Conservation (phyloP, 35 echinoderm and acorn worm species). For the Apostichopus californicus region DNA sequence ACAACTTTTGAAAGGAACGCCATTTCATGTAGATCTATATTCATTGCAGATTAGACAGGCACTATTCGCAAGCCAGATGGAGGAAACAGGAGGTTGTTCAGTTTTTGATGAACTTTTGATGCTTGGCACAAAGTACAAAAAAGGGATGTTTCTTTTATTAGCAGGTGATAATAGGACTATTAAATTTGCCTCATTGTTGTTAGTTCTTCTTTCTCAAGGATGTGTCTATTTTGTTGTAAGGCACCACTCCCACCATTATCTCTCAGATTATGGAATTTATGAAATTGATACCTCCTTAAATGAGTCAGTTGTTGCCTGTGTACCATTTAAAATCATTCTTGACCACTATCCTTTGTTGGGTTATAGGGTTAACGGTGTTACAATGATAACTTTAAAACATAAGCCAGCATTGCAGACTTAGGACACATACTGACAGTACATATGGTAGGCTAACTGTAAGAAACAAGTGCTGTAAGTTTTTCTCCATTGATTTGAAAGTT, state of each 20-base stretch:
- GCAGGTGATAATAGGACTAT: background rate
- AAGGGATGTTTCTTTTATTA: conserved; percentile 16
- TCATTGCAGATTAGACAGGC: background rate
- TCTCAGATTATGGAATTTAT: no score
- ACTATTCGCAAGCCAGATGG: background rate
- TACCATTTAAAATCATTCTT: background rate
- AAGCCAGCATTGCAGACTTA: conserved; percentile 7
- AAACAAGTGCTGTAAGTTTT: background rate
- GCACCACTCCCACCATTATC: no score
- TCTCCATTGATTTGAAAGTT: background rate
- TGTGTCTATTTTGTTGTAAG: background rate
- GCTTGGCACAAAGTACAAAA: background rate
- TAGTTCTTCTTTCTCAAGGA: background rate
- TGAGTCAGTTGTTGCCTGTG: background rate
- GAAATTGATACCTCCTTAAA: background rate
- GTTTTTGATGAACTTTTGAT: background rate
- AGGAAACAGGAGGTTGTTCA: background rate
- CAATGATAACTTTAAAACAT: background rate
- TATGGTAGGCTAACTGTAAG: background rate
- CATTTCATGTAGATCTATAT: conserved; percentile 4
- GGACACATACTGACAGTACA: background rate
- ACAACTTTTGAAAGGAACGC: background rate
- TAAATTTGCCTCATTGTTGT: background rate
- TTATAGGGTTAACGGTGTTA: background rate
- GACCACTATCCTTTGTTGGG: conserved; percentile 17